These are phyloP conservation scores for Falcunculus frontatus DNA, from an alignment of 2,113 vertebrate genomes.

Conservation along the genomic window DNA sequence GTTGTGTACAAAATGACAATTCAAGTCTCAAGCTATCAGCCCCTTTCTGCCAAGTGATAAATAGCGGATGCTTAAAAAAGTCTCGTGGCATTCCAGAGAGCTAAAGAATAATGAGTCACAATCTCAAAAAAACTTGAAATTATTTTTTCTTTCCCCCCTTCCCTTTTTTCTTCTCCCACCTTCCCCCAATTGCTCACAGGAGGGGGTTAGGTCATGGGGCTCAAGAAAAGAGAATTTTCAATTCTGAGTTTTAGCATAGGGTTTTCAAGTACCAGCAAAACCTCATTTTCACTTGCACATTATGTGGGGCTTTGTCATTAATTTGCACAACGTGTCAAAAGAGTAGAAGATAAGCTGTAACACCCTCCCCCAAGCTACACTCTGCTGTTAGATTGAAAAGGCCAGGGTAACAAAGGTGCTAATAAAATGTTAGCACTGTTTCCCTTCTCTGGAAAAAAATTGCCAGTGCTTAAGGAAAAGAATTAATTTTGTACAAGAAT, in stretches of 20 bases:
- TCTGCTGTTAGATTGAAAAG: slow-evolving; percentile 3
- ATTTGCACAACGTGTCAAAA: neutral
- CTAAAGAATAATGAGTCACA: neutral
- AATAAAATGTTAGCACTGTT: neutral
- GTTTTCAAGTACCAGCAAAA: neutral
- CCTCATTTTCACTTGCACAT: slow-evolving; percentile 3
- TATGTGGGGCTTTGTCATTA: neutral
- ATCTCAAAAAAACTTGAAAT: neutral
- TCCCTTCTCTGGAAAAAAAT: neutral
- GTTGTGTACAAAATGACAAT: slow-evolving; percentile 24
- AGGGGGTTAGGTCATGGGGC: neutral
- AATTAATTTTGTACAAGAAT: neutral
- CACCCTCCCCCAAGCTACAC: neutral
- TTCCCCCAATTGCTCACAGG: neutral
- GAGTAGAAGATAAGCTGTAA: neutral
- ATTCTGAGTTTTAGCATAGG: neutral
- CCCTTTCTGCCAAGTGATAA: slow-evolving; percentile 35
- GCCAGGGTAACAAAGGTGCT: neutral
- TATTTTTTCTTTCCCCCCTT: neutral
- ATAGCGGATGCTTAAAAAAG: slow-evolving; percentile 12
- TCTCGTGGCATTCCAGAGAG: neutral
- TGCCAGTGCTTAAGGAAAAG: neutral
- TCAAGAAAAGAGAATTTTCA: neutral
- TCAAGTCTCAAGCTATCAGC: slow-evolving; percentile 15
- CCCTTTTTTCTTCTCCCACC: neutral